A percentile compares a stretch with the other conserved stretches of the same genome.
Evolutionary conservation across 2,797 vertebrate genomes (phyloP).

Genomic region (Galagoides demidoff): DNA sequence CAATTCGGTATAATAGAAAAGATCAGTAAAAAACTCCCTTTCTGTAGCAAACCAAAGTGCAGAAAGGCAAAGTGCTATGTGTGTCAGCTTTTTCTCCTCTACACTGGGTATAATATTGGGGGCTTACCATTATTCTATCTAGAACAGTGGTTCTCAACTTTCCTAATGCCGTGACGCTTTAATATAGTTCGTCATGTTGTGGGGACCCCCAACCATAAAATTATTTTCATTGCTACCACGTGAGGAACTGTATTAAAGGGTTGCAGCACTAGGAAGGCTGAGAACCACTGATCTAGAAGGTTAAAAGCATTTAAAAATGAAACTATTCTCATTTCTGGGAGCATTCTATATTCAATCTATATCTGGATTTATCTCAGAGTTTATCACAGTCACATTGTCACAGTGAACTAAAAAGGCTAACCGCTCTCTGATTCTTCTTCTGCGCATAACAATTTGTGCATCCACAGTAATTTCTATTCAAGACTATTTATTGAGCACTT

Average conservation of each 20-base stretch:
- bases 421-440: not conserved
- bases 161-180: too few species aligned
- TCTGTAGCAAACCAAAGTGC: not conserved
- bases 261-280: too few species aligned
- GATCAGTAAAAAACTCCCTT: not conserved
- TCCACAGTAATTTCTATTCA: not conserved
- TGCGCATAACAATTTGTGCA: not conserved
- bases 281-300: too few species aligned
- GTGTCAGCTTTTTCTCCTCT: not conserved
- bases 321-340: not conserved
- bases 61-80: not conserved
- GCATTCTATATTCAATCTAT: not conserved
- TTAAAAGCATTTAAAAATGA: constrained; percentile 6
- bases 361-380: not conserved
- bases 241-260: too few species aligned
- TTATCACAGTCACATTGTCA: not conserved
- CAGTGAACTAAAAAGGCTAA: not conserved
- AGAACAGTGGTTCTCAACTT: not conserved
- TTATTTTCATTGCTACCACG: too few species aligned
- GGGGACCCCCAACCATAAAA: too few species aligned
- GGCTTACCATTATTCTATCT: not conserved
- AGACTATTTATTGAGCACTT: not conserved
- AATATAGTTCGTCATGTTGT: too few species aligned
- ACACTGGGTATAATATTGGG: not conserved
- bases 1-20: not conserved